phyloP scores from a whole-genome alignment of 1,140 invertebrate species.

The Drosophila nigrodunni region DNA sequence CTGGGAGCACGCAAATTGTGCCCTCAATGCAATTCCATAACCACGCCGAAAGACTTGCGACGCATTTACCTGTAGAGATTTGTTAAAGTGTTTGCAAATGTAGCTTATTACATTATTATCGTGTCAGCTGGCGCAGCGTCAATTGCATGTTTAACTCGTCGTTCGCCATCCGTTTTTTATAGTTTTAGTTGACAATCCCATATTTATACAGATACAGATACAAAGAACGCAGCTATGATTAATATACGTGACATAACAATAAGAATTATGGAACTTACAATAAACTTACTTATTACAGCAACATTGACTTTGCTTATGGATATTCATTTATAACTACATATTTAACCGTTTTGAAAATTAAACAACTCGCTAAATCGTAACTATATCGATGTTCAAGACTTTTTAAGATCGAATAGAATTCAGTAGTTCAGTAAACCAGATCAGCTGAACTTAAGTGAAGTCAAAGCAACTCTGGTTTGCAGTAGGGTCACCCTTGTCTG shows the following conservation, averaged over 20 bases:
- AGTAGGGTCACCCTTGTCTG: too few species aligned
- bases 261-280: conserved; percentile 72
- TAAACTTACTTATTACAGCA: conserved; percentile 47
- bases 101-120: conserved; percentile 26
- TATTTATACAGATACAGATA: conserved; percentile 59
- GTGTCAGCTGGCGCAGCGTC: neutral
- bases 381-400: too few species aligned
- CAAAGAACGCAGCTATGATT: conserved; percentile 48
- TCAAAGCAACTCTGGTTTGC: too few species aligned
- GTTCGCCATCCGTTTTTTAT: conserved; percentile 17
- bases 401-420: too few species aligned
- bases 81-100: conserved; percentile 15
- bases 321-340: neutral
- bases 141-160: conserved; percentile 11
- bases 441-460: too few species aligned
- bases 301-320: neutral
- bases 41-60: conserved; percentile 93
- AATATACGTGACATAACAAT: conserved; percentile 77
- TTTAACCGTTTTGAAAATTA: conserved; percentile 7
- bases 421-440: too few species aligned
- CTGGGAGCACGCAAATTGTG: conserved; percentile 96
- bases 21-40: conserved; percentile 97
- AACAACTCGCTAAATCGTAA: neutral
- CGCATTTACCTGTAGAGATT: conserved; percentile 93
- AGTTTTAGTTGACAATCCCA: conserved; percentile 47